Evolutionary conservation across 2,797 vertebrate genomes (phyloP).

Genomic region (Microctenopoma steveboyesi): DNA sequence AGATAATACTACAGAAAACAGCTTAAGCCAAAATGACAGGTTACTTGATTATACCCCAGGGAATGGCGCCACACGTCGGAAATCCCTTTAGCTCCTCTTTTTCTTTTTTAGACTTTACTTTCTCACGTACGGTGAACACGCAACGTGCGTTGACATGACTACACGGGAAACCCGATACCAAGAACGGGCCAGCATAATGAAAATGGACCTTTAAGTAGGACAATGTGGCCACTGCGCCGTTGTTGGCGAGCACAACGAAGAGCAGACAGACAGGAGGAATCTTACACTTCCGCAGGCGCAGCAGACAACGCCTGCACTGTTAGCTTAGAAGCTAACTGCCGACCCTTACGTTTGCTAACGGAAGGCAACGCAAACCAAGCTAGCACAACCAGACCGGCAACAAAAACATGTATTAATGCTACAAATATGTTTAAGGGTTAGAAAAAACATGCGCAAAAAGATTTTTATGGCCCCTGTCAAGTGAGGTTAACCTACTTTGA

Average conservation of each 20-base stretch:
- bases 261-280: constrained; percentile 26
- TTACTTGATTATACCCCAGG: constrained; percentile 27
- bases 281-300: constrained; percentile 74
- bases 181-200: background rate
- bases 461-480: constrained; percentile 10
- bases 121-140: background rate
- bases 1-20: background rate
- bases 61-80: constrained; percentile 26
- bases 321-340: constrained; percentile 65
- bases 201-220: background rate
- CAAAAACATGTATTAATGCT: accelerated
- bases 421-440: background rate
- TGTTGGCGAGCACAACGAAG: constrained; percentile 54
- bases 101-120: background rate
- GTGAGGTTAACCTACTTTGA: constrained; percentile 31
- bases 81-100: background rate
- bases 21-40: constrained; percentile 41
- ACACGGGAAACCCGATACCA: background rate
- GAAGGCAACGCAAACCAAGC: background rate
- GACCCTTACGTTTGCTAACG: constrained; percentile 30
- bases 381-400: background rate
- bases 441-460: background rate
- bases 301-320: constrained; percentile 77
- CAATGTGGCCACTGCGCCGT: constrained; percentile 37
- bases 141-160: background rate